Evolutionary conservation across 2,113 vertebrate genomes (phyloP), one percentile per base, ranked within the genome.

Genomic region (Emydocephalus ijimae): DNA sequence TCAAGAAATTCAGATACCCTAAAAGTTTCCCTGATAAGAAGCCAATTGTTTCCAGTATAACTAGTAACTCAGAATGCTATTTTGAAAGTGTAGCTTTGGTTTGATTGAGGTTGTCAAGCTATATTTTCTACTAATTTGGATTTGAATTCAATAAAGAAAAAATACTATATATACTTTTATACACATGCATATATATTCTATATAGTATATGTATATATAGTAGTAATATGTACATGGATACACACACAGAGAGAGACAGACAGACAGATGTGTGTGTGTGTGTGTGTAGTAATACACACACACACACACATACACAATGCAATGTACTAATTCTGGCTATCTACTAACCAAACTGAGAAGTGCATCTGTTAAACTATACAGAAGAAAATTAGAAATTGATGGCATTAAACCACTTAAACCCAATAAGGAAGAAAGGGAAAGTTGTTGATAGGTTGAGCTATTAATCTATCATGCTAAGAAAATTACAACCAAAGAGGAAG

Each of bases 401-500:
- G 96, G 94, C 85, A 87, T 59, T 94, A 90, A 96, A 96, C 96
- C 91, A 86, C 90, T 96, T 95, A 96, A 97, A 97, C 95, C 93
- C 94, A 94, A 89, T 94, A 39, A 89, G 11, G 94, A 5, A 90
- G 69, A 10, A 24, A 57, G 88, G 21, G 59, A 89, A 34, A 91
- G 26, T 94, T 94, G 96, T 94, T 95, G 96, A 95, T 96, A 90
- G 95, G 89, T 59, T 56, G 94, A 95, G 95, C 24, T 96, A 95
- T 97, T 97, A 92, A 97, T 97, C 97, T 96, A 94, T 96, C 96
- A 95, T 95, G 96, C 24, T 92, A 93, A 96, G 95, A 87, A 95
- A 96, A 11, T 90, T 89, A 95, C 93, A 93, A 93, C 93, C 96
- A 95, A 94, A 94, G 94, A 90, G 87, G 95, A 93, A 95, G 93